phyloP scores from a whole-genome alignment of 2,888 invertebrate species.

The Odontocolon sp. region DNA sequence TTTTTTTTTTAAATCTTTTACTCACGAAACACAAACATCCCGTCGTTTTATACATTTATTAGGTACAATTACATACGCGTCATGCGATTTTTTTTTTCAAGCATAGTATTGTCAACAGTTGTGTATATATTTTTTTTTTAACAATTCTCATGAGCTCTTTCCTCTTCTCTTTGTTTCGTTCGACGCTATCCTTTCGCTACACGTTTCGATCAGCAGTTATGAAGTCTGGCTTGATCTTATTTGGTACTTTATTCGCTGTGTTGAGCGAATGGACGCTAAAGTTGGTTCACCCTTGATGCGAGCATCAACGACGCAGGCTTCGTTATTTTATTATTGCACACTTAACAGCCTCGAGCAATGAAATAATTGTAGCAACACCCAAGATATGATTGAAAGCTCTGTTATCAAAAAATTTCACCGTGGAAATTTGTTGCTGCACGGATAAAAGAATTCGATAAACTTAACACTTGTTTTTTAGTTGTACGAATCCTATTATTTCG shows the following conservation, averaged over 20 bases:
- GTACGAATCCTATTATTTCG: too few species aligned
- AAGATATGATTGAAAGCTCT: too few species aligned
- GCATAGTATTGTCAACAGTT: conserved; percentile 80
- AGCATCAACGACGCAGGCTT: neutral
- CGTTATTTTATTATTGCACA: neutral
- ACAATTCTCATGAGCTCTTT: conserved; percentile 60
- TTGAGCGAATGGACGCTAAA: conserved; percentile 67
- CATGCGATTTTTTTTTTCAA: conserved; percentile 74
- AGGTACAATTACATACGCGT: conserved; percentile 77
- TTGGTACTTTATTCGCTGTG: conserved; percentile 66
- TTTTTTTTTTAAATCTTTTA: conserved; percentile 68
- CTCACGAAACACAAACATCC: conserved; percentile 75
- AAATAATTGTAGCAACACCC: neutral
- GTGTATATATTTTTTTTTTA: conserved; percentile 71
- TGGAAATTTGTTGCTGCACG: too few species aligned
- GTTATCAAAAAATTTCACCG: too few species aligned
- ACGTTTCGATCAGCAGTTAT: conserved; percentile 61
- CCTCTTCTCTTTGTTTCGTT: conserved; percentile 29
- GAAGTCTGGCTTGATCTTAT: conserved; percentile 58
- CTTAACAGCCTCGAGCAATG: neutral
- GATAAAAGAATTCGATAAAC: too few species aligned
- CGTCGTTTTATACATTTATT: conserved; percentile 71
- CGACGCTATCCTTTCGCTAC: conserved; percentile 25
- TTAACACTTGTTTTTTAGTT: too few species aligned
- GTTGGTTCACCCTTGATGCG: conserved; percentile 39